Evolutionary conservation across 2,797 vertebrate species (phyloP), one percentile per base, ranked within the genome.

Genomic region (Potorous gilbertii): DNA sequence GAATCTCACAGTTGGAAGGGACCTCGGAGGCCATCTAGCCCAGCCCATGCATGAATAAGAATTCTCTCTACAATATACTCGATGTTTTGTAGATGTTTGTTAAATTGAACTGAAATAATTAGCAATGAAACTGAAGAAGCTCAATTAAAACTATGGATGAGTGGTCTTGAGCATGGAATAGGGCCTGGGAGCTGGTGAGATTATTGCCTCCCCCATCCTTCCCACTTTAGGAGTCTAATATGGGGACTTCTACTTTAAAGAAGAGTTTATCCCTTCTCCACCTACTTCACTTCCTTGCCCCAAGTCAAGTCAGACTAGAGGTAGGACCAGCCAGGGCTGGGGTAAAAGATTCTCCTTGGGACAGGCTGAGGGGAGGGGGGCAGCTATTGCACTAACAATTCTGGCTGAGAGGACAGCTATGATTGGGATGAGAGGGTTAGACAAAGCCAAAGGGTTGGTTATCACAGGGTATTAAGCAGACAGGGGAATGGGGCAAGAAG

Each of bases 81-180:
- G 3, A 87, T 87, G 74, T 87, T 50, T 87, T 87, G 21, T 50
- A 87, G 74, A 87, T 87, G 74, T 87, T 87, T 87, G 74, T 87
- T 87, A 87, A 87, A 87, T 87, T 87, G 74, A 87, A 87, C 74
- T 87, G 74, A 87, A 87, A 87, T 87, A 87, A 87, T 87, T 87
- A 87, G 74, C 74, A 87, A 87, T 87, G 74, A 46, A 87, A 87
- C 74, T 87, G 74, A 87, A 87, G 74, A 46, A 87, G 74, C 74
- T 87, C 74, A 87, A 87, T 87, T 87, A 87, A 50, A 87, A 87
- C 40, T 87, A 87, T 87, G 74, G 74, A 87, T 87, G 74, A 87
- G 74, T 87, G 74, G 74, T 87, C 74, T 87, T 87, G 40, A 27
- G 74, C 74, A 87, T 50, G 74, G 74, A 87, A 87, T 46, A 12